Percentiles rank a stretch among this genome's conserved stretches.
Evolutionary conservation across 2,888 invertebrate genomes (phyloP).

Genomic region (Diploptera punctata): DNA sequence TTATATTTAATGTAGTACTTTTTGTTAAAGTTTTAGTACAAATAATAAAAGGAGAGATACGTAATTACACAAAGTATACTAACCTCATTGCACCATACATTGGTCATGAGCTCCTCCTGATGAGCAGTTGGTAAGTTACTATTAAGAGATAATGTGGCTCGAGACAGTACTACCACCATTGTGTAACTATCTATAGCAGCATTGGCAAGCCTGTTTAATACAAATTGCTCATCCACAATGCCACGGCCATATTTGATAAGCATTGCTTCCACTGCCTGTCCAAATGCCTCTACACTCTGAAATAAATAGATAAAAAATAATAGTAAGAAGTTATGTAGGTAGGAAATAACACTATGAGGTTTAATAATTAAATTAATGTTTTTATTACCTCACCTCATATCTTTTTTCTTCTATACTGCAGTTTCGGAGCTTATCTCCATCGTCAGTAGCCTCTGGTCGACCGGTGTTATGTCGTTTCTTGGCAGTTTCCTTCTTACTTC

Average conservation of each 20-base stretch:
- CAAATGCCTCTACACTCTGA: conserved; percentile 72
- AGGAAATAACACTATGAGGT: too few relatives aligned
- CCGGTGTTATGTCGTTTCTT: too few relatives aligned
- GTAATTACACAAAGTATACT: conserved; percentile 41
- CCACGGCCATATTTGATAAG: conserved; percentile 84
- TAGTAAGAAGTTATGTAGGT: too few relatives aligned
- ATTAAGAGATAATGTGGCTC: conserved; percentile 76
- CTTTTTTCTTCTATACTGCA: too few relatives aligned
- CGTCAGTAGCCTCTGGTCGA: too few relatives aligned
- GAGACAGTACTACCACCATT: conserved; percentile 82
- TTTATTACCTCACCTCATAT: too few relatives aligned
- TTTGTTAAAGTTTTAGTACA: too few relatives aligned
- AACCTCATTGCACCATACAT: conserved; percentile 84
- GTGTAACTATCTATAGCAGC: conserved; percentile 90
- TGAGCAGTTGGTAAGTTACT: conserved; percentile 69
- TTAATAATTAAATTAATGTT: too few relatives aligned
- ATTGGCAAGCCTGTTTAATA: conserved; percentile 86
- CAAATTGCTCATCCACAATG: conserved; percentile 89
- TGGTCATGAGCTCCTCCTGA: conserved; percentile 80
- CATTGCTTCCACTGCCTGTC: conserved; percentile 77
- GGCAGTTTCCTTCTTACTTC: too few relatives aligned
- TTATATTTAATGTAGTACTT: too few relatives aligned
- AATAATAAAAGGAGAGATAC: too few relatives aligned
- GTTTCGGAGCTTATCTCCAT: too few relatives aligned
- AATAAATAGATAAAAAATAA: background rate